These are phyloP conservation scores for Pammene aurita DNA, from an alignment of 2,888 invertebrate species.

Conservation along the genomic window DNA sequence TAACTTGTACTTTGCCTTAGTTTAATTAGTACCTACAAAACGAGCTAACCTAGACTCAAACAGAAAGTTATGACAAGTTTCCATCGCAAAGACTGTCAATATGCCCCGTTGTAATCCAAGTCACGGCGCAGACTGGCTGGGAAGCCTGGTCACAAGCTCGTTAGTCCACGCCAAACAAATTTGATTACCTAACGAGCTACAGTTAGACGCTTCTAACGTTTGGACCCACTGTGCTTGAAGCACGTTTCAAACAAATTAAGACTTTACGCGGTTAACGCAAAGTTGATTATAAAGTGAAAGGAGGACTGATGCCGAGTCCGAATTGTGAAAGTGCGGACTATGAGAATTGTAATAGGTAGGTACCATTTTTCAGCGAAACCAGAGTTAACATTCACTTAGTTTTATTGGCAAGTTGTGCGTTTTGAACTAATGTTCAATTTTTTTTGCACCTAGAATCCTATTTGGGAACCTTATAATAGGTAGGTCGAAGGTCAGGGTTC, in stretches of 20 bases:
- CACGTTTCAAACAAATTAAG: constrained; percentile 24
- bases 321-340: constrained; percentile 27
- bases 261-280: constrained; percentile 24
- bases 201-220: constrained; percentile 43
- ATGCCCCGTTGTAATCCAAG: constrained; percentile 60
- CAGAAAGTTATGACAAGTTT: constrained; percentile 26
- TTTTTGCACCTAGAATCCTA: no score
- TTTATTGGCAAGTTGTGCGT: background rate
- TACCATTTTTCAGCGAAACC: constrained; percentile 1
- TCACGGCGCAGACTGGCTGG: constrained; percentile 57
- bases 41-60: background rate
- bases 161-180: constrained; percentile 76
- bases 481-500: no score
- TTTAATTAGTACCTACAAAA: background rate
- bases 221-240: constrained; percentile 34
- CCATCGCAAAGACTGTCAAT: constrained; percentile 48
- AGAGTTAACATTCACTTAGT: background rate
- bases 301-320: constrained; percentile 9
- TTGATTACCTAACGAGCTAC: constrained; percentile 77
- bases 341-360: constrained; percentile 17
- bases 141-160: constrained; percentile 60
- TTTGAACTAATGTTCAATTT: no score
- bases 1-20: no score
- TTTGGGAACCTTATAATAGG: no score
- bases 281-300: constrained; percentile 16